Conservation (phyloP, 2,113 vertebrate species). For the Apeltes quadracus region DNA sequence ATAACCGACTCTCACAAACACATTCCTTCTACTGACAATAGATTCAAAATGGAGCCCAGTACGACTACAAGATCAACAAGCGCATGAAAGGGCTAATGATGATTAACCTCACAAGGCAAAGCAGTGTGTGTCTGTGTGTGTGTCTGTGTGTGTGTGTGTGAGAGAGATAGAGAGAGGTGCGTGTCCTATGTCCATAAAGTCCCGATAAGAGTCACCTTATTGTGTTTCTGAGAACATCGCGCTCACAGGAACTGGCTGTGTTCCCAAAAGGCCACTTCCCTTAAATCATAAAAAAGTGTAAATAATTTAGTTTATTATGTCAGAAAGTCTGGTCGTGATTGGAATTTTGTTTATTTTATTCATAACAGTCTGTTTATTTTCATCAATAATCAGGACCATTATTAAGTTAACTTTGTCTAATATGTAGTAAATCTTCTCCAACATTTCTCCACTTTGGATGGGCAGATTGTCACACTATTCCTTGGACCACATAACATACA, state of each 20-base stretch:
- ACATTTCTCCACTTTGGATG: too few species aligned
- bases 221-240: conserved; percentile 42
- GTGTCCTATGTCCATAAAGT: conserved; percentile 43
- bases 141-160: background rate
- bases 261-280: background rate
- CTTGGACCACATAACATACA: background rate
- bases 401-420: too few species aligned
- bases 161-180: background rate
- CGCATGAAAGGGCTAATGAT: conserved; percentile 49
- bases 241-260: conserved; percentile 18
- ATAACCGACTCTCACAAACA: conserved; percentile 11
- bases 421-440: too few species aligned
- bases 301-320: background rate
- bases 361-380: conserved; percentile 14
- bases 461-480: too few species aligned
- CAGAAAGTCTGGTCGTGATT: conserved; percentile 2
- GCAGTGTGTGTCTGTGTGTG: background rate
- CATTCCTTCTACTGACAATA: conserved; percentile 31
- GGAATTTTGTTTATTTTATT: conserved; percentile 22
- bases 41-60: conserved; percentile 11
- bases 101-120: conserved; percentile 45
- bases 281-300: background rate
- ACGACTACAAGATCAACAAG: conserved; percentile 50
- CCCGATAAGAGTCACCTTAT: conserved; percentile 55
- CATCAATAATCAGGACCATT: background rate